A percentile compares a stretch with the other conserved stretches of the same genome.
These are phyloP conservation scores for Papilio aristodemus DNA, from an alignment of 1,140 invertebrate species.

Conservation along the genomic window DNA sequence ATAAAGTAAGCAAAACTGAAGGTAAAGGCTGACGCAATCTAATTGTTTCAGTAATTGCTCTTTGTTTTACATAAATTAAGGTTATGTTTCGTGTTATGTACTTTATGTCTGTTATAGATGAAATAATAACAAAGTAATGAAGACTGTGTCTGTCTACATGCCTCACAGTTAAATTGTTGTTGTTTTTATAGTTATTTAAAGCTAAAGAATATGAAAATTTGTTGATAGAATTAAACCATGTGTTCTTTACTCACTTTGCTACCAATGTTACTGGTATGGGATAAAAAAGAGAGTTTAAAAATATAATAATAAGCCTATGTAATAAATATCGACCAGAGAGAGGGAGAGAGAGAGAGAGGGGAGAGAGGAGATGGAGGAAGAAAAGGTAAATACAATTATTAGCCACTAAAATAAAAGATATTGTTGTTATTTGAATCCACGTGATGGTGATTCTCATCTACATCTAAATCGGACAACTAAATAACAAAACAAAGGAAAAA, in stretches of 20 bases:
- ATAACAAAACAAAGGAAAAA: too few relatives aligned
- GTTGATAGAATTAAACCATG: too few relatives aligned
- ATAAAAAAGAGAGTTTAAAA: too few relatives aligned
- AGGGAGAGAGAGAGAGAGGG: too few relatives aligned
- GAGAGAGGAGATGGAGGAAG: too few relatives aligned
- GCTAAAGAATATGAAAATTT: too few relatives aligned
- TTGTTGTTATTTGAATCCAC: not conserved
- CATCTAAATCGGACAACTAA: not conserved
- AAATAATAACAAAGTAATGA: not conserved
- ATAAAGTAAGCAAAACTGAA: not conserved
- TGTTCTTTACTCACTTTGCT: too few relatives aligned
- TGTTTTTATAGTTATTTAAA: too few relatives aligned
- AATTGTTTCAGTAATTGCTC: not conserved
- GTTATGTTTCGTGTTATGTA: not conserved
- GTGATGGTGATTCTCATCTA: not conserved
- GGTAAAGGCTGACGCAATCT: not conserved
- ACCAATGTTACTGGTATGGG: too few relatives aligned
- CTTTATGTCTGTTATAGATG: not conserved
- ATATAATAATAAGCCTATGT: too few relatives aligned
- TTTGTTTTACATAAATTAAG: not conserved
- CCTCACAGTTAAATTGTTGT: too few relatives aligned
- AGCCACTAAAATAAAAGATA: not conserved
- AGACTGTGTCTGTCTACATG: not conserved
- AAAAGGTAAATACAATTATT: not conserved
- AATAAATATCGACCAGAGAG: too few relatives aligned